Base-by-base conservation (phyloP, 1,140 invertebrate genomes). In the Hylaeus anthracinus region DNA sequence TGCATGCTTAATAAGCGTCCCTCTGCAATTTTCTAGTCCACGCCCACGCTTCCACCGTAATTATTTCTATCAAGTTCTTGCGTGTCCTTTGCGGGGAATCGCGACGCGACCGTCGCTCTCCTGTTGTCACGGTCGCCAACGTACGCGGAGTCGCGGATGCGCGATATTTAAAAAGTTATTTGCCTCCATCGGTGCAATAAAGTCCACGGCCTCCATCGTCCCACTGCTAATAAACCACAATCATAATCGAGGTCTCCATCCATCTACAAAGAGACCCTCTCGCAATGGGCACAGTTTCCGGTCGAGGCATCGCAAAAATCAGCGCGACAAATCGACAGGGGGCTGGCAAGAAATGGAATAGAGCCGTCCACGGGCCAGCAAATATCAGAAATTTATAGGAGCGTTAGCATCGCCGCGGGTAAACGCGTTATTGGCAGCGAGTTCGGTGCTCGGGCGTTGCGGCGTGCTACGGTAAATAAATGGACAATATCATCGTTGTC, bases 401-500 rank as follows among this genome's bases (percentile, higher is more conserved):
- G 75, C 81, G 81, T 86, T 86, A 86, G 76, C 81, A 71, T 74
- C 53, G 74, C 60, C 72, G 70, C 74, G 79, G 75, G 76, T 79
- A 45, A 78, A 86, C 85, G 66, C 65, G 82, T 63, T 87, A 86
- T 87, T 86, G 86, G 82, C 79, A 86, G 69, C 77, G 60, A 61
- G 65, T 26, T 26, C 45, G 60, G 43, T 60, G 61, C 51, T 37
- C 55, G 48, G 26, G 51, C 60, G 84, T 63, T 71, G 83, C 83
- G 83, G 86, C 81, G 71, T 61, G 64, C 81, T 45, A 58, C 64
- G 79, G 78, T 84, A 86, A 87, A 87, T 86, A 86, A 87, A 87
- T 87, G 85, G 81, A 86, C 85, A 81, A 87, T 86, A 86, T 87
- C 85, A 81, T 79, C 82, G 82, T 73, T 64, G 81, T 86, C 85